phyloP scores from a whole-genome alignment of 1,140 invertebrate species.

The Diploscapter pachys region DNA sequence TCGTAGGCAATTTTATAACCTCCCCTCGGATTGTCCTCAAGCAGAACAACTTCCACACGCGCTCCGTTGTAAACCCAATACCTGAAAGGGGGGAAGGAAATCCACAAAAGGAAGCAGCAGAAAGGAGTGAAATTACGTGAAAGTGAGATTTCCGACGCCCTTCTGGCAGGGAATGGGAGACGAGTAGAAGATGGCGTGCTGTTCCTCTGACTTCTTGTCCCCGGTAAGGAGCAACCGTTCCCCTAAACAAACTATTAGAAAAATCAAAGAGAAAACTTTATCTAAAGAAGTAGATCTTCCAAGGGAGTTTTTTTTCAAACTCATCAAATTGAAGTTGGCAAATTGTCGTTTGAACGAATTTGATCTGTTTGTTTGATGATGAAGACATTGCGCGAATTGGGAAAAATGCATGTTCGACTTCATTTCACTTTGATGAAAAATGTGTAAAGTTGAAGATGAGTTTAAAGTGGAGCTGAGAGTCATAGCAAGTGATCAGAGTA shows the following conservation, averaged over 20 bases:
- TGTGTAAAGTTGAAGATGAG: too few relatives aligned
- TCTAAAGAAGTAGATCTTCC: too few relatives aligned
- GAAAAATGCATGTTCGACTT: too few relatives aligned
- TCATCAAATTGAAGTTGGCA: too few relatives aligned
- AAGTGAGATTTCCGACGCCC: constrained; percentile 46
- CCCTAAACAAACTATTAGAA: neutral
- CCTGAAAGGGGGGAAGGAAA: constrained; percentile 33
- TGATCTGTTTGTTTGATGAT: too few relatives aligned
- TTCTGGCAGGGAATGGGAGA: constrained; percentile 52
- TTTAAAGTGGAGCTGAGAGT: too few relatives aligned
- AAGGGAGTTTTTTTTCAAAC: too few relatives aligned
- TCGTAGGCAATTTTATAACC: constrained; percentile 43
- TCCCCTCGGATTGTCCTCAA: constrained; percentile 44
- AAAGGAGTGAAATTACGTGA: constrained; percentile 42
- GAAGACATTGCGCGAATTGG: too few relatives aligned
- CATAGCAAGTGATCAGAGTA: too few relatives aligned
- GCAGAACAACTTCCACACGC: constrained; percentile 50
- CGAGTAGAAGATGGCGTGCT: constrained; percentile 46
- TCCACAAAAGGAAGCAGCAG: constrained; percentile 11
- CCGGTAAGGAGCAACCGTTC: constrained; percentile 52
- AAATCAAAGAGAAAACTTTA: too few relatives aligned
- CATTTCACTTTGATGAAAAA: too few relatives aligned
- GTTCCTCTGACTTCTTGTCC: constrained; percentile 44
- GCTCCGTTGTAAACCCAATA: constrained; percentile 57
- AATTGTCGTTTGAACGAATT: too few relatives aligned